Conservation (phyloP, 2,797 vertebrate genomes). For the Neosilurus hyrtlii region DNA sequence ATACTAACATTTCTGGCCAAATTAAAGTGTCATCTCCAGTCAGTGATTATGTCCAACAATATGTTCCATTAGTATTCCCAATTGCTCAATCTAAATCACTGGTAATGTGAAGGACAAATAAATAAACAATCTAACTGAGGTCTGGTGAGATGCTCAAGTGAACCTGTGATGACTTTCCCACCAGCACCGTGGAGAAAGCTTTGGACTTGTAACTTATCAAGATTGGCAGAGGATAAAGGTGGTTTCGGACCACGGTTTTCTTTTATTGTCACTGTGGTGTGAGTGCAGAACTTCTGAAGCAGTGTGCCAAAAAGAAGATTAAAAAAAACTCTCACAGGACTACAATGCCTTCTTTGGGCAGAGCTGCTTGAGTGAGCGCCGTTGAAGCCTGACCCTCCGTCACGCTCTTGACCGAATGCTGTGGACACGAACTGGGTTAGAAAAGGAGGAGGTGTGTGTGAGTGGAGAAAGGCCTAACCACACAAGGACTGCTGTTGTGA, state of each 20-base stretch:
- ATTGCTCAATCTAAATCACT: slow-evolving; percentile 31
- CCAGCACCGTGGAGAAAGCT: slow-evolving; percentile 43
- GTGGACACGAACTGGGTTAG: slow-evolving; percentile 21
- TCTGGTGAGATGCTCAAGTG: slow-evolving; percentile 11
- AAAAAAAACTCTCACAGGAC: slow-evolving; percentile 52
- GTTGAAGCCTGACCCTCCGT: slow-evolving; percentile 59
- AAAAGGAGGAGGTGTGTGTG: slow-evolving; percentile 12
- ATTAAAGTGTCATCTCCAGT: slow-evolving; percentile 14
- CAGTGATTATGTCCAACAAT: slow-evolving; percentile 35
- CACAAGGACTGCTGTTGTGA: slow-evolving; percentile 39
- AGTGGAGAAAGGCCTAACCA: slow-evolving; percentile 36
- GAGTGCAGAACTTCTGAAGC: slow-evolving; percentile 42
- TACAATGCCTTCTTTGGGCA: slow-evolving; percentile 65
- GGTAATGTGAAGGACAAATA: slow-evolving; percentile 40
- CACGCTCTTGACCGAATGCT: slow-evolving; percentile 40
- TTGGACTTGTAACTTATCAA: slow-evolving; percentile 60
- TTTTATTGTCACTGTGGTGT: slow-evolving; percentile 52
- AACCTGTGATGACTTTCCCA: slow-evolving; percentile 38
- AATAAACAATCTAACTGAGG: slow-evolving; percentile 41
- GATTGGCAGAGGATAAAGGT: slow-evolving; percentile 62
- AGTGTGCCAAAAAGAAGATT: slow-evolving; percentile 59
- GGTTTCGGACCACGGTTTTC: slow-evolving; percentile 49
- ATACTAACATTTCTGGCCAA: slow-evolving; percentile 34
- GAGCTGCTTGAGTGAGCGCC: slow-evolving; percentile 46
- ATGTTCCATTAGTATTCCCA: slow-evolving; percentile 17